phyloP scores from a whole-genome alignment of 2,797 vertebrate genomes.

The Lacerta viridis region DNA sequence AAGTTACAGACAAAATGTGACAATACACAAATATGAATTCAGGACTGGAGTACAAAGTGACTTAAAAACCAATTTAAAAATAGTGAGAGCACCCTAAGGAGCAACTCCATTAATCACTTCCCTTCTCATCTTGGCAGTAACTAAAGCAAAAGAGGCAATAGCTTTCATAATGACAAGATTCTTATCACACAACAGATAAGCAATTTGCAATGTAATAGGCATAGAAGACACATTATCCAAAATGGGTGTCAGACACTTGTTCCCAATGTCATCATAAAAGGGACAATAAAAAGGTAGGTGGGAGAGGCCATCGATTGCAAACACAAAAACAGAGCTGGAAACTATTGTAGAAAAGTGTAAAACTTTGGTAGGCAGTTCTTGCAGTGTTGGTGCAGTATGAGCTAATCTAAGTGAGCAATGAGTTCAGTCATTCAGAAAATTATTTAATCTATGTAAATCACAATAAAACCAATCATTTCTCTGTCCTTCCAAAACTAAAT shows the following conservation, averaged over 20 bases:
- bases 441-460: neutral
- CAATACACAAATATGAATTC: neutral
- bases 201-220: neutral
- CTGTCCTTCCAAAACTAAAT: neutral
- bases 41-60: neutral
- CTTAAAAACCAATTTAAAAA: slow-evolving; percentile 8
- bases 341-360: neutral
- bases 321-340: neutral
- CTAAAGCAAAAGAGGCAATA: neutral
- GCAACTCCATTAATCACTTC: slow-evolving; percentile 13
- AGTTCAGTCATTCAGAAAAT: neutral
- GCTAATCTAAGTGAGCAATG: neutral
- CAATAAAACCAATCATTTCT: neutral
- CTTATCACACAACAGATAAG: slow-evolving; percentile 15
- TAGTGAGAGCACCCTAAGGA: neutral
- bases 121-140: neutral
- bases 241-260: neutral
- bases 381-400: too few relatives aligned
- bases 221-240: neutral
- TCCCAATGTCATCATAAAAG: neutral
- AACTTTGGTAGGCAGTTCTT: neutral
- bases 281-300: neutral
- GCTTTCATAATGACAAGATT: neutral
- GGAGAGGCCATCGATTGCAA: neutral
- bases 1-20: neutral